Conservation (phyloP, 2,113 vertebrate species). For the Tachysurus fulvidraco region DNA sequence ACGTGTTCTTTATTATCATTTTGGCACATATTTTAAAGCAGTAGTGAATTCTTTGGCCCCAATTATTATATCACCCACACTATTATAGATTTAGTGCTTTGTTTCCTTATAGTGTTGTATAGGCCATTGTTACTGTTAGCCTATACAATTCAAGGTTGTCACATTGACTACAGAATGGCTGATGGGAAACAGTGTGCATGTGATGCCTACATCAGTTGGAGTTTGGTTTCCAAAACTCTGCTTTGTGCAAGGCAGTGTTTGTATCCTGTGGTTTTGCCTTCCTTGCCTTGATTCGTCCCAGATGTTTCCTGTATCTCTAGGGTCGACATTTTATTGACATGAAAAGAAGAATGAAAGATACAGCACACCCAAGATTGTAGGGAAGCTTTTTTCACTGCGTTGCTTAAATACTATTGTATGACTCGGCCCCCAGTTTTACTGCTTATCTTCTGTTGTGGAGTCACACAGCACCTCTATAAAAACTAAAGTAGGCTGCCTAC, state of each 20-base stretch:
- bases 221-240: conserved; percentile 54
- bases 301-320: conserved; percentile 79
- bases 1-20: background rate
- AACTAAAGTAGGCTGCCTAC: conserved; percentile 6
- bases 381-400: conserved; percentile 50
- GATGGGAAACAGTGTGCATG: conserved; percentile 21
- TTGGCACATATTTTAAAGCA: background rate
- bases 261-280: conserved; percentile 72
- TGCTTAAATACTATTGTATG: conserved; percentile 62
- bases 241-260: conserved; percentile 61
- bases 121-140: background rate
- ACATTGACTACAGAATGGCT: background rate
- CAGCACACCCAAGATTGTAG: conserved; percentile 61
- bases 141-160: background rate
- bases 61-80: background rate
- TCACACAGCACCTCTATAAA: conserved; percentile 35
- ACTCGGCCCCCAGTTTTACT: conserved; percentile 57
- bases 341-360: conserved; percentile 60
- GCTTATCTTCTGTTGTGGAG: conserved; percentile 45
- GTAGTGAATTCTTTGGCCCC: background rate
- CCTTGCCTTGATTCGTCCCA: conserved; percentile 71
- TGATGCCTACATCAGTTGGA: conserved; percentile 39
- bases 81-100: background rate
- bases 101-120: background rate
- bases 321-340: conserved; percentile 53